Base-by-base conservation (phyloP, 2,888 invertebrate species). In the Deroplatys truncata region DNA sequence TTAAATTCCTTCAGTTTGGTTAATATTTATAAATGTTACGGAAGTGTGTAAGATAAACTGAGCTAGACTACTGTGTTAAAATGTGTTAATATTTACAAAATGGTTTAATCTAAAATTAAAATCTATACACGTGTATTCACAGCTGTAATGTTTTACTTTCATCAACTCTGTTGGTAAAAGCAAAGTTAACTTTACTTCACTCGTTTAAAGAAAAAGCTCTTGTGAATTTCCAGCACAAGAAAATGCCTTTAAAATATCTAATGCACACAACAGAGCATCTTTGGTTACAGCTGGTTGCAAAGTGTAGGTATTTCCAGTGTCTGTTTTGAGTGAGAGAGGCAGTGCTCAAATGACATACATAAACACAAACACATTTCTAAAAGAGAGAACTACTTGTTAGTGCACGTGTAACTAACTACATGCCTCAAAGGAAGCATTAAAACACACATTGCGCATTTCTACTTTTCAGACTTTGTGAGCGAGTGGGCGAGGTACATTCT, bases 401-500 rank as follows among this genome's bases (percentile, higher is more conserved):
- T 72, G 56, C 56, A 72, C 3, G 56, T 72, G 4, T 72, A 43
- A 25, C 56, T 72, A 72, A 72, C 56, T 72, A 72, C 56, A 72
- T 72, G 56, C 56, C 56, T 72, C 56, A 72, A 72, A 20, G 20
- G 56, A 16, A 72, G 56, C 56, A 72, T 72, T 72, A 72, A 72
- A 72, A 72, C 56, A 72, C 56, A 72, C 25, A 72, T 72, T 72
- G 56, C 56, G 56, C 56, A 20, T 72, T 72, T 72, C 56, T 72
- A 72, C 56, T 72, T 25, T 20, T 72, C 56, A 2, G 20, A 72
- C 1, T 72, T 72, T 72, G 25, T 72, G 56, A 72, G 56, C 83
- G 9, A 87, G 87, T 31, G 82, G 87, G 86, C 83, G 85, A 87
- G 83, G 25, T 28, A 83, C 87, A 87, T 87, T 87, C 87, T 87